Conservation (phyloP, 2,113 vertebrate species). For the Ptychochromis oligacanthus region DNA sequence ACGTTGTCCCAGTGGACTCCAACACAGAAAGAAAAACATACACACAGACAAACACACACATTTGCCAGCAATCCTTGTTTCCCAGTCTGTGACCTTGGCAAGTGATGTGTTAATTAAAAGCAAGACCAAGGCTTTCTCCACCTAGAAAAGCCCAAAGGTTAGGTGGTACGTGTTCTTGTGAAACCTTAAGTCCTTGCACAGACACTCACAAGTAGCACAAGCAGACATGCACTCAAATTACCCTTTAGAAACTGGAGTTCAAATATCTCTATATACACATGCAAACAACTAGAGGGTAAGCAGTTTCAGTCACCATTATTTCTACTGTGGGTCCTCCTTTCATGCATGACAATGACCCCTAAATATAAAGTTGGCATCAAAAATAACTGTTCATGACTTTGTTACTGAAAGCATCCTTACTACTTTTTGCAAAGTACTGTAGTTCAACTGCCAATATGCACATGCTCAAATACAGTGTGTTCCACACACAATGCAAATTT, state of each 20-base stretch:
- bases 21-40: constrained; percentile 31
- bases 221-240: neutral
- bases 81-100: constrained; percentile 58
- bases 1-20: constrained; percentile 39
- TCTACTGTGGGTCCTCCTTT: neutral
- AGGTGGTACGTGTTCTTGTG: constrained; percentile 22
- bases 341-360: neutral
- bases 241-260: constrained; percentile 3
- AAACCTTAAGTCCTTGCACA: neutral
- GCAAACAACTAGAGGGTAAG: neutral
- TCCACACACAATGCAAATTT: neutral
- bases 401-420: neutral
- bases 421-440: neutral
- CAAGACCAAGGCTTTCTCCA: constrained; percentile 48
- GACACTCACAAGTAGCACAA: neutral
- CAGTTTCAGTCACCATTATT: neutral
- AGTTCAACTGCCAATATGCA: neutral
- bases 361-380: neutral
- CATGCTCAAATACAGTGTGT: neutral
- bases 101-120: constrained; percentile 68
- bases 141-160: constrained; percentile 45
- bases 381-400: neutral
- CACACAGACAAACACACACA: constrained; percentile 24
- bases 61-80: neutral
- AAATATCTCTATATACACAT: constrained; percentile 10